A percentile compares a stretch with the other conserved stretches of the same genome.
phyloP scores from a whole-genome alignment of 2,113 vertebrate genomes.

The Agapornis roseicollis region DNA sequence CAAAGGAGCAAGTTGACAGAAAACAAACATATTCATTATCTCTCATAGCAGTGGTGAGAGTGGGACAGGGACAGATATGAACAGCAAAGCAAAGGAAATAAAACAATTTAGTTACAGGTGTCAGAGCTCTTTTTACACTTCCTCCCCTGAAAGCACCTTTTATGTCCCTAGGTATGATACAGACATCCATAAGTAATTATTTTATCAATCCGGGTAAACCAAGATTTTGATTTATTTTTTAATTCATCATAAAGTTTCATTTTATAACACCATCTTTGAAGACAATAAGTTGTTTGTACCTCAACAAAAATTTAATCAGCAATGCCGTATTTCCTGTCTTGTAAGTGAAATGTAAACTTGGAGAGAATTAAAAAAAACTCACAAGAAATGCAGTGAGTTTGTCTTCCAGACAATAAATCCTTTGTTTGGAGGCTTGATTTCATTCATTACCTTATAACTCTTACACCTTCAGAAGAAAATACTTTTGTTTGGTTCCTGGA shows the following conservation, averaged over 20 bases:
- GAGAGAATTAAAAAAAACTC: not conserved
- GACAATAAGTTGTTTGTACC: not conserved
- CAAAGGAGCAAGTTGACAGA: not conserved
- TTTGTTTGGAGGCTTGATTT: not conserved
- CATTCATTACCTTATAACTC: not conserved
- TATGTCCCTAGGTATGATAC: not conserved
- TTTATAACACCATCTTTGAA: not conserved
- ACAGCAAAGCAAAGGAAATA: not conserved
- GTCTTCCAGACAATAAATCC: not conserved
- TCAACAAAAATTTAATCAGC: constrained; percentile 2
- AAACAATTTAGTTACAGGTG: not conserved
- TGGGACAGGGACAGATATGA: not conserved
- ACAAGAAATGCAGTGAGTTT: not conserved
- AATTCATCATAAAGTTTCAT: not conserved
- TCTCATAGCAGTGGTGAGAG: not conserved
- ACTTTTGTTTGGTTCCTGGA: not conserved
- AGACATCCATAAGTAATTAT: not conserved
- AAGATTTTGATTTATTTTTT: not conserved
- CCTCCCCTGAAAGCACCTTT: not conserved
- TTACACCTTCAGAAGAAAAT: not conserved
- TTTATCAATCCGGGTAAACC: not conserved
- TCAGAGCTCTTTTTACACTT: not conserved
- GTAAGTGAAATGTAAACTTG: not conserved
- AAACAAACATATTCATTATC: not conserved
- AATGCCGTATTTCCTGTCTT: constrained; percentile 35